phyloP scores from a whole-genome alignment of 2,888 invertebrate species.

The Ophion costatus region DNA sequence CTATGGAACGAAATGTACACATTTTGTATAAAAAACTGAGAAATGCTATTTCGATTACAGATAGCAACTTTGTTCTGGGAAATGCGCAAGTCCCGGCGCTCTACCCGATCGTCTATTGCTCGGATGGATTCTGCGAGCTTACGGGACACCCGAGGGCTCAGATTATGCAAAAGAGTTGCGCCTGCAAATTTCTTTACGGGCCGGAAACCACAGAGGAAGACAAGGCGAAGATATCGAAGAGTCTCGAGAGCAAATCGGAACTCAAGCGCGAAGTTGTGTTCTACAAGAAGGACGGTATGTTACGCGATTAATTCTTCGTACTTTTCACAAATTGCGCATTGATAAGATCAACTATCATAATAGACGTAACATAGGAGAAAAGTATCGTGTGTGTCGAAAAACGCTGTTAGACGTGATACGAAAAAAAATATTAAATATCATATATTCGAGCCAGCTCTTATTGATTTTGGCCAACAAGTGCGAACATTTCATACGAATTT shows the following conservation, averaged over 20 bases:
- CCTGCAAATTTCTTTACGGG: slow-evolving; percentile 97
- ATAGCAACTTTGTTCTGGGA: slow-evolving; percentile 98
- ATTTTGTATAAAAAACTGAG: neutral
- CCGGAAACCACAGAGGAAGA: slow-evolving; percentile 95
- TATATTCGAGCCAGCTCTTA: slow-evolving; percentile 43
- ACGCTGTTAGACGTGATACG: no score
- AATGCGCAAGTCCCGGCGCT: slow-evolving; percentile 95
- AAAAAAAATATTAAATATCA: slow-evolving; percentile 28
- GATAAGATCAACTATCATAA: no score
- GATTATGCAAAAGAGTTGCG: slow-evolving; percentile 98
- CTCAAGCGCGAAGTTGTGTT: slow-evolving; percentile 97
- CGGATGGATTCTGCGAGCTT: slow-evolving; percentile 98
- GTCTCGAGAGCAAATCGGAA: slow-evolving; percentile 95
- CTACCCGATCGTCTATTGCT: slow-evolving; percentile 98
- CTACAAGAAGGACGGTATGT: slow-evolving; percentile 96
- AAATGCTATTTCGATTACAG: slow-evolving; percentile 85
- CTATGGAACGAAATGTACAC: no score
- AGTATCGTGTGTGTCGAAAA: no score
- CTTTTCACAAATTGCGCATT: no score
- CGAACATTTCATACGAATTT: slow-evolving; percentile 28
- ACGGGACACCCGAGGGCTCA: slow-evolving; percentile 96
- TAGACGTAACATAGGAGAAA: no score
- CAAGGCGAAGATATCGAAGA: slow-evolving; percentile 94
- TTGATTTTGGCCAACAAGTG: slow-evolving; percentile 9
- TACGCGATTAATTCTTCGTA: neutral